These are phyloP conservation scores for Micrasema minimum DNA, from an alignment of 1,140 invertebrate genomes.

Conservation along the genomic window DNA sequence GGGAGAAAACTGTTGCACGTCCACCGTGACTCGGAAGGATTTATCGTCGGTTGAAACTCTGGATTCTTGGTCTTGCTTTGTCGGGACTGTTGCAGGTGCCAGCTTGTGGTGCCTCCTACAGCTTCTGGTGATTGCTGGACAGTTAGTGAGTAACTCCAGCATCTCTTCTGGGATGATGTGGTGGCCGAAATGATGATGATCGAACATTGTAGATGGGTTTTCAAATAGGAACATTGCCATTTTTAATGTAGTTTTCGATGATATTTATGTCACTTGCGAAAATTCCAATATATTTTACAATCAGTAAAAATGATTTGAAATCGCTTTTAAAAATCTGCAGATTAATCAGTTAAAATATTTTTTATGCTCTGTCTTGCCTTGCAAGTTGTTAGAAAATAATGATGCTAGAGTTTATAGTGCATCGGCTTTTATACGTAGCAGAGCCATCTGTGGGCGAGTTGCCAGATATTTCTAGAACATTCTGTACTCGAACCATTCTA, in stretches of 20 bases:
- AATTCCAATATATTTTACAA: too few species aligned
- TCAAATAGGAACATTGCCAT: conserved; percentile 15
- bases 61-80: conserved; percentile 57
- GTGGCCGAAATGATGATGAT: conserved; percentile 22
- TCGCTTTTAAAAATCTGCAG: too few species aligned
- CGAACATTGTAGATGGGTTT: conserved; percentile 2
- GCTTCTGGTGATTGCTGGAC: neutral
- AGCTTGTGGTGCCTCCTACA: conserved; percentile 32
- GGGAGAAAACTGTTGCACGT: conserved; percentile 87
- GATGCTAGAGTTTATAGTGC: too few species aligned
- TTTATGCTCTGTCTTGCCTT: too few species aligned
- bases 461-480: neutral
- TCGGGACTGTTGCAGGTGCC: neutral
- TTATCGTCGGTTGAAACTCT: conserved; percentile 66
- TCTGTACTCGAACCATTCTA: conserved; percentile 17
- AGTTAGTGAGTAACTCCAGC: neutral
- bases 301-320: neutral
- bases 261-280: neutral
- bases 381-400: too few species aligned
- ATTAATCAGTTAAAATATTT: too few species aligned
- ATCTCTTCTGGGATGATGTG: neutral
- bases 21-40: conserved; percentile 76
- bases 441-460: conserved; percentile 17
- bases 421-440: neutral
- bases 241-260: too few species aligned